Evolutionary conservation across 1,140 invertebrate species (phyloP), one percentile per base, ranked within the genome.

Genomic region (Dreissena polymorpha): DNA sequence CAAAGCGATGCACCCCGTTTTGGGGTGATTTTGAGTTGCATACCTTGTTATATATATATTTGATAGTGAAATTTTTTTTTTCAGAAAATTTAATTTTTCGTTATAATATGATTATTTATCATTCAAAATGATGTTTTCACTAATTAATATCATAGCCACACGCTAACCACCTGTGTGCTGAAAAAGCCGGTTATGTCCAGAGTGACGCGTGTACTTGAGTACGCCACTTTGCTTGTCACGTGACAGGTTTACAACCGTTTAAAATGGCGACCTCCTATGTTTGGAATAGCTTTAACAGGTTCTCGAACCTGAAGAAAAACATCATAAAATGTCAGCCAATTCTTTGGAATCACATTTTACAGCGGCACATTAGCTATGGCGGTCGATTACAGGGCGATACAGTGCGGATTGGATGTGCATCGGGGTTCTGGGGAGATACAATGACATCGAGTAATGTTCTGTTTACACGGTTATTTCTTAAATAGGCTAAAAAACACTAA

Each of bases 361-460:
- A 71, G 51, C 69, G 83, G 71, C 10, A 75, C 49, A 74, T 50
- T 69, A 75, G 81, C 53, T 83, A 83, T 77, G 64, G 18, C 7
- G 70, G 49, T 71, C 49, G 87, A 51, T 57, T 89, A 7, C 85
- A 87, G 70, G 89, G 89, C 13, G 84, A 88, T 84, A 87, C 90
- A 29, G 90, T 94, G 23, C 90, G 92, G 73, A 94, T 94, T 70
- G 94, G 94, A 49, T 94, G 94, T 88, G 93, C 93, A 16, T 93
- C 92, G 85, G 94, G 94, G 81, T 94, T 94, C 91, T 94, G 94
- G 94, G 94, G 94, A 53, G 94, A 94, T 87, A 94, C 94, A n/a
- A 91, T 94, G 13, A 93, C 93, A 65, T 92, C 94, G 81, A 93
- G 92, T 92, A 84, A 39, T 39, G 39, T 39, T 39, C 8, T 39